phyloP scores from a whole-genome alignment of 1,140 invertebrate genomes.

The Zaprionus davidi region DNA sequence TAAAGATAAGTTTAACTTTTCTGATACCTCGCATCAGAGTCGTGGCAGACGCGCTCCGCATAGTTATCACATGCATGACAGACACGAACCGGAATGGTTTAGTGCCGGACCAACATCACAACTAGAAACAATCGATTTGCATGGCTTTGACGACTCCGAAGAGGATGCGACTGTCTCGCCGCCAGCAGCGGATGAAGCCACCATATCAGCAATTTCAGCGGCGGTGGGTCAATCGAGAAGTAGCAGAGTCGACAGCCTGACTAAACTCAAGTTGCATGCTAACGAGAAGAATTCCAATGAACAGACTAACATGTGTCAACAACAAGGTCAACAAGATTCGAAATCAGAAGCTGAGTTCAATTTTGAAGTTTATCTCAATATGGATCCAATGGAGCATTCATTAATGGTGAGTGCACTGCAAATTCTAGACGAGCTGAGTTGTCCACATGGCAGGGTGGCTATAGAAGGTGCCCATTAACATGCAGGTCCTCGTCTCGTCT shows the following conservation, averaged over 20 bases:
- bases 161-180: slow-evolving; percentile 79
- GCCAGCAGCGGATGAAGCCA: slow-evolving; percentile 18
- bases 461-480: no score
- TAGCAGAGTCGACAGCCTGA: slow-evolving; percentile 48
- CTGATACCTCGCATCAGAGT: slow-evolving; percentile 17
- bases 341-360: slow-evolving; percentile 64
- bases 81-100: slow-evolving; percentile 90
- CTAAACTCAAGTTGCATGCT: slow-evolving; percentile 16
- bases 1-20: slow-evolving; percentile 52
- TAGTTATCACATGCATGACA: slow-evolving; percentile 85
- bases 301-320: neutral
- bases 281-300: slow-evolving; percentile 25
- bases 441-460: no score
- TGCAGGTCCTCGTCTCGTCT: no score
- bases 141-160: slow-evolving; percentile 92
- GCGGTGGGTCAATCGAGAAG: slow-evolving; percentile 24
- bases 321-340: slow-evolving; percentile 8
- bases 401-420: slow-evolving; percentile 84
- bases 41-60: slow-evolving; percentile 75
- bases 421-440: neutral
- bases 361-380: slow-evolving; percentile 90
- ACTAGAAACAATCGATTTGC: slow-evolving; percentile 95
- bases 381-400: slow-evolving; percentile 87
- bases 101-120: slow-evolving; percentile 95
- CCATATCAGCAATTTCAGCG: neutral